Conservation (phyloP, 2,113 vertebrate species). For the Microcebus griseorufus region DNA sequence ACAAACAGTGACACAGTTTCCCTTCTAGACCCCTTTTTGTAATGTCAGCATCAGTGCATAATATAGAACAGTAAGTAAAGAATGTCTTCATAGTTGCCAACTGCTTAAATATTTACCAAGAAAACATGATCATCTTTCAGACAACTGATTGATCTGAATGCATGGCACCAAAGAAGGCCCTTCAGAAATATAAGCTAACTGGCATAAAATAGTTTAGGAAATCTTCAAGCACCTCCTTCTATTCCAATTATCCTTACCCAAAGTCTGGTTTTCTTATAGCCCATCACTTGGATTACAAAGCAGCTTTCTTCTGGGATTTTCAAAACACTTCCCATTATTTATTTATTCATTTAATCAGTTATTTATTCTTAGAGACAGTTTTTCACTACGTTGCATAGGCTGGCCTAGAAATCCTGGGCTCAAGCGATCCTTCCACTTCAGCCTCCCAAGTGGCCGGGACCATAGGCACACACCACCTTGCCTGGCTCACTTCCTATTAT, state of each 20-base stretch:
- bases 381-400: no score
- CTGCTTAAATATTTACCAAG: constrained; percentile 49
- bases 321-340: constrained; percentile 3
- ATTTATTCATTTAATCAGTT: no score
- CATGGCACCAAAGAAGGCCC: neutral
- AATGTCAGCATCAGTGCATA: neutral
- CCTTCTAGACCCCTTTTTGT: constrained; percentile 29
- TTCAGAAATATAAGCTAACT: neutral
- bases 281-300: constrained; percentile 12
- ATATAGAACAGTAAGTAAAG: neutral
- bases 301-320: constrained; percentile 50
- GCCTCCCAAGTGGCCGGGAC: no score
- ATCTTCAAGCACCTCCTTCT: neutral
- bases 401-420: no score
- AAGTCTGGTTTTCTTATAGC: constrained; percentile 1
- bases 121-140: constrained; percentile 32
- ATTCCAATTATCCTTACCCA: neutral
- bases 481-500: neutral
- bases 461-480: no score
- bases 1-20: constrained; percentile 17
- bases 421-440: no score
- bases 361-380: no score
- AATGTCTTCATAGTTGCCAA: constrained; percentile 11
- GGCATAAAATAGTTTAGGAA: neutral
- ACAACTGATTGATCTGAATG: neutral